Evolutionary conservation across 2,888 invertebrate species (phyloP), one percentile per base, ranked within the genome.

Genomic region (Piscicola geometra): DNA sequence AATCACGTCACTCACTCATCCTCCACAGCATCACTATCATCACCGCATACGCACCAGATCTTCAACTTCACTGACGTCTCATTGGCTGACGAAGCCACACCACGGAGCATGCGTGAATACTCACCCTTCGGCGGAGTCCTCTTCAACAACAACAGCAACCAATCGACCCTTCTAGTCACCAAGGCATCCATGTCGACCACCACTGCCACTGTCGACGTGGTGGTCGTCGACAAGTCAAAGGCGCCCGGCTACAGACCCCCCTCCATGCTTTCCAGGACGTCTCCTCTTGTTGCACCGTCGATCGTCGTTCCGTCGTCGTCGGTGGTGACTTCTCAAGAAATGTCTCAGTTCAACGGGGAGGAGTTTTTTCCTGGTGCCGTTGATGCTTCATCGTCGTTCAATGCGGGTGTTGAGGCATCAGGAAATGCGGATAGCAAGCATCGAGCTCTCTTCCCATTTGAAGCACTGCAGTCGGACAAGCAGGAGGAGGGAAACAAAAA

Each of bases 41-140:
- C 69, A 28, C n/a, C 21, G 18, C 21, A 9, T n/a, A 28, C 30
- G 35, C 60, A 32, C 12, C 56, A 25, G 32, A 52, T 75, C 52
- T 52, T 77, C 30, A 76, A 56, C 60, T 56, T 56, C 3, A 5
- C 60, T 5, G 60, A 56, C 3, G 60, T 5, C n/a, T 15, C 60
- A 56, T 5, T 21, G 25, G 60, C n/a, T 56, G 60, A 56, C 3
- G 60, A 56, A 3, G 5, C 25, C 5, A 3, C n/a, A 25, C n/a
- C 77, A 80, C 69, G 78, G 77, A 25, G 88, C 90, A 71, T 68
- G 0, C 89, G 90, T 78, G 93, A 93, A 82, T 95, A 94, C 86
- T 92, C 93, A 0, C 89, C 95, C 79, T 94, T 95, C 86, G 92
- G 92, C 83, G 92, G 92, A 83, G 92, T 88, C 0, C 5, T 64